Evolutionary conservation across 1,140 invertebrate genomes (phyloP), one percentile per base, ranked within the genome.

Genomic region (Acromyrmex echinatior): DNA sequence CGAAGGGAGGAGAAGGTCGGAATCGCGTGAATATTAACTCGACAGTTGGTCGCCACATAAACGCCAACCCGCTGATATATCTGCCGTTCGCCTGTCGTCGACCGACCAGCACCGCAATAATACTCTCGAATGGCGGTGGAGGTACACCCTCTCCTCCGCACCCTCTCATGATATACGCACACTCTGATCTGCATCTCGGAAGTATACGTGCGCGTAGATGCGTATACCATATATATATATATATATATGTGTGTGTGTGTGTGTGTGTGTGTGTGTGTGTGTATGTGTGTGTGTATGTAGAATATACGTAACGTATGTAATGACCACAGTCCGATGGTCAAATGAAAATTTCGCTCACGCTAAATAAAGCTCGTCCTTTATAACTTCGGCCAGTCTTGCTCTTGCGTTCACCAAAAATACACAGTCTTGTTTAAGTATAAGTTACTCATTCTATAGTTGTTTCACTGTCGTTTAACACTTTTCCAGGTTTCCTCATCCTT

Each of bases 1-100:
- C n/a, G 56, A 21, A 5, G 53, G 45, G 35, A 51, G 21, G 60
- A 56, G 89, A 70, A 82, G 63, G 25, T 28, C 53, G 86, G 91
- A 92, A 91, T 92, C 92, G 88, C 88, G 91, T 92, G 92, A 92
- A 92, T 92, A 92, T 92, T 92, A 92, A 92, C 92, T 92, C 91
- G 92, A 92, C 92, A 92, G 92, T 92, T 92, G 91, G 92, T 92
- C 91, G 90, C 91, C 92, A 91, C 92, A 92, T 92, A 92, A 92
- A 92, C 88, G 91, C 90, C 91, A 92, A 92, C 90, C 53, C 87
- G 86, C 88, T 92, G 91, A 92, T 92, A 92, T 92, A 92, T 92
- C 81, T 88, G n/a, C 9, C 56, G 14, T 84, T 70, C 53, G 56
- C 70, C 45, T 25, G 21, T 63, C 77, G 82, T 39, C 56, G 56